A percentile compares a stretch with the other conserved stretches of the same genome.
These are phyloP conservation scores for Campylorhamphus procurvoides DNA, from an alignment of 2,113 vertebrate species.

Conservation along the genomic window DNA sequence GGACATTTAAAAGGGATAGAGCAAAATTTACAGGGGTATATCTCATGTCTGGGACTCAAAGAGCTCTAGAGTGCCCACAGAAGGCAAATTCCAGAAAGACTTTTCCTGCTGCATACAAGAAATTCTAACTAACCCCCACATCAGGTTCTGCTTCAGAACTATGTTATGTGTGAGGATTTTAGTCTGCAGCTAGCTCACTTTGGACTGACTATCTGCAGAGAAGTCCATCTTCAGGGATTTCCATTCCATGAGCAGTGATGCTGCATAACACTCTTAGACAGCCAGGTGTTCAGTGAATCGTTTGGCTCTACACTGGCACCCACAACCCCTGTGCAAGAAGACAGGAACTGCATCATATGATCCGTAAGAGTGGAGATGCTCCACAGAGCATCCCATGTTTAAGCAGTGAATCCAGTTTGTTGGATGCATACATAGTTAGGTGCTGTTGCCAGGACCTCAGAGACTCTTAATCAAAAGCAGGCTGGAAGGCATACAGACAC, in stretches of 20 bases:
- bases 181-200: background rate
- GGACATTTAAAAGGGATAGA: background rate
- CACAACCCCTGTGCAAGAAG: background rate
- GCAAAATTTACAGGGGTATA: background rate
- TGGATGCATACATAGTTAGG: background rate
- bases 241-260: background rate
- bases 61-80: background rate
- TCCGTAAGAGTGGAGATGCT: background rate
- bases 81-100: background rate
- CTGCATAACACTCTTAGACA: background rate
- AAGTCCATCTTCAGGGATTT: background rate
- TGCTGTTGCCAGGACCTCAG: background rate
- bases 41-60: background rate
- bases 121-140: background rate
- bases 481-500: background rate
- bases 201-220: background rate
- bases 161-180: background rate
- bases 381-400: background rate
- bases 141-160: background rate
- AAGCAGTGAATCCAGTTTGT: background rate
- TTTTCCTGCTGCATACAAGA: background rate
- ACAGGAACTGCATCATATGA: fast-evolving
- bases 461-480: background rate
- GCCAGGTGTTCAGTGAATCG: background rate
- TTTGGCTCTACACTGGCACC: background rate